A percentile compares a stretch with the other conserved stretches of the same genome.
These are phyloP conservation scores for Rhagonycha fulva DNA, from an alignment of 2,888 invertebrate genomes.

Conservation along the genomic window DNA sequence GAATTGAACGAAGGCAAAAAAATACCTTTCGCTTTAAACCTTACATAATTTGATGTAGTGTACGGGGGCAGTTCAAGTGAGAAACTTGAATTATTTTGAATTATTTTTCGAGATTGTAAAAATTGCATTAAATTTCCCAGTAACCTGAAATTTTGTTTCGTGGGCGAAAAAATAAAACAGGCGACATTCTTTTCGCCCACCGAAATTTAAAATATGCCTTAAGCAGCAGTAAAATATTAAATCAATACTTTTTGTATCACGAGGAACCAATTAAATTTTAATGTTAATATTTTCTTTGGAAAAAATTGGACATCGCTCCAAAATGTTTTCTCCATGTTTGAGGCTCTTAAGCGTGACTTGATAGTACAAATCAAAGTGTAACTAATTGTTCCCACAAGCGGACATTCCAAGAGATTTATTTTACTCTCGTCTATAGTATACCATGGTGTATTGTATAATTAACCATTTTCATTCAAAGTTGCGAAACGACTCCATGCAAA, in stretches of 20 bases:
- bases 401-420: background rate
- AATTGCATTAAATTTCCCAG: background rate
- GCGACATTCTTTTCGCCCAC: background rate
- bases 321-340: background rate
- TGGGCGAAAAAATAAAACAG: background rate
- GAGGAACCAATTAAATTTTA: background rate
- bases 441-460: slow-evolving; percentile 21
- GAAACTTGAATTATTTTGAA: no score
- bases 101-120: background rate
- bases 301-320: background rate
- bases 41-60: background rate
- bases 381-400: background rate
- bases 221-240: background rate
- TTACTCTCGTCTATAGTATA: background rate
- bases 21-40: background rate
- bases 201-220: background rate
- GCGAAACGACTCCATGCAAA: slow-evolving; percentile 48
- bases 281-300: background rate
- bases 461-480: slow-evolving; percentile 12
- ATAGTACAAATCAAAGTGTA: background rate
- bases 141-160: background rate
- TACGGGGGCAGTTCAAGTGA: background rate
- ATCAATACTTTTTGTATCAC: no score
- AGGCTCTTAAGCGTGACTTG: background rate
- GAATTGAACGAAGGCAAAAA: background rate